Conservation (phyloP, 2,113 vertebrate genomes). For the Salminus brasiliensis region DNA sequence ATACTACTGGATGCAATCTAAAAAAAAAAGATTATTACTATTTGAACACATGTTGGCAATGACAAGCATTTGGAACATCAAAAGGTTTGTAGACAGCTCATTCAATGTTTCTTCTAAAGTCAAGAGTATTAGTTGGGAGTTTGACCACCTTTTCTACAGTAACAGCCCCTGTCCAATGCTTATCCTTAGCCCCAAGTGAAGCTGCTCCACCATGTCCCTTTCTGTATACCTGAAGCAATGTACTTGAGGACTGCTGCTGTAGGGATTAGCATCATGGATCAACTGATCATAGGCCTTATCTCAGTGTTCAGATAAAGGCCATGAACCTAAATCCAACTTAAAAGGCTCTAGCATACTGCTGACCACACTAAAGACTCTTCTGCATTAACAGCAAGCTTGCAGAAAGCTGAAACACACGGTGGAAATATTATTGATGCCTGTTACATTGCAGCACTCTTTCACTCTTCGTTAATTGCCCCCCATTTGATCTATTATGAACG, state of each 20-base stretch:
- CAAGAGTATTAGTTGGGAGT: too few relatives aligned
- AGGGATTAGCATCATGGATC: not conserved
- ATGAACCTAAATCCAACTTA: not conserved
- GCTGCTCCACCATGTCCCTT: too few relatives aligned
- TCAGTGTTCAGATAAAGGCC: not conserved
- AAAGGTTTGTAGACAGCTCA: too few relatives aligned
- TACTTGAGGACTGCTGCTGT: not conserved
- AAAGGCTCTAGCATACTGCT: not conserved
- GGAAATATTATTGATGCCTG: not conserved
- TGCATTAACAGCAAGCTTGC: not conserved
- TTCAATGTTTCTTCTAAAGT: too few relatives aligned
- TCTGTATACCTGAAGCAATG: too few relatives aligned
- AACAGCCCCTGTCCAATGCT: too few relatives aligned
- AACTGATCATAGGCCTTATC: not conserved
- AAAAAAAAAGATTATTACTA: too few relatives aligned
- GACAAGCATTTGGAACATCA: too few relatives aligned
- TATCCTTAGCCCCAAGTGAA: too few relatives aligned
- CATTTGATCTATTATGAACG: slow-evolving; percentile 5
- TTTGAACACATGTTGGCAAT: too few relatives aligned
- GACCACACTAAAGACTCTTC: not conserved
- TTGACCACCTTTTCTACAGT: too few relatives aligned
- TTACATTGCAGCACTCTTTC: not conserved
- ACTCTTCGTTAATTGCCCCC: not conserved
- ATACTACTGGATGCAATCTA: too few relatives aligned
- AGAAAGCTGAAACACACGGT: not conserved